Conservation (phyloP, 53 echinoderm and acorn worm species). For the Echinometra lucunter region DNA sequence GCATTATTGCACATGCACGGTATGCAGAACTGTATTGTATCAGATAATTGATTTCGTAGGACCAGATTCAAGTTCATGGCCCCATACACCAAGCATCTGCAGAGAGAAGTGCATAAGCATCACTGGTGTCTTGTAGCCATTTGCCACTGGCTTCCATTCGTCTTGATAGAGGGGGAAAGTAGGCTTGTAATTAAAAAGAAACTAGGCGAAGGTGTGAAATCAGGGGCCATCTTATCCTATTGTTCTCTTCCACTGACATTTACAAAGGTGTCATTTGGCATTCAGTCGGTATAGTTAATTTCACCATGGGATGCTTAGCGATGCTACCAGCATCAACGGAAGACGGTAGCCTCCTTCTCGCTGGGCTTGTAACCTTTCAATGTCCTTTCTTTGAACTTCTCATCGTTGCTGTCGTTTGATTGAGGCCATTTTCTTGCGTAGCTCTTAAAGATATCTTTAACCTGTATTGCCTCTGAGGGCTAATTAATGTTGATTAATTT, state of each 20-base stretch:
- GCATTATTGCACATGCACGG: neutral
- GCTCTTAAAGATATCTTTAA: conserved; percentile 9
- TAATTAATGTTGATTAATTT: neutral
- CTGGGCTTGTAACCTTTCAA: neutral
- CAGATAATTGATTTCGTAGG: neutral
- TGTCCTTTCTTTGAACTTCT: neutral
- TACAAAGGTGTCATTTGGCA: conserved; percentile 34
- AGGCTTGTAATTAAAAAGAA: conserved; percentile 13
- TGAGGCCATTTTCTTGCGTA: neutral
- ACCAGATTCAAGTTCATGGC: neutral
- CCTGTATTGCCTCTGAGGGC: neutral
- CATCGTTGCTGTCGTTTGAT: neutral
- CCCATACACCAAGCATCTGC: neutral
- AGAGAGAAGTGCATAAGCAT: neutral
- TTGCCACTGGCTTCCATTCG: neutral
- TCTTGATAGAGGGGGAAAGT: neutral
- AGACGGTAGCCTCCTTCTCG: neutral
- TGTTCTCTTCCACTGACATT: neutral
- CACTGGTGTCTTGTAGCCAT: neutral
- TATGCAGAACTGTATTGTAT: neutral
- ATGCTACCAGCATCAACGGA: neutral
- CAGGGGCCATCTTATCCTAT: neutral
- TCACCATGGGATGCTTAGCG: conserved; percentile 2
- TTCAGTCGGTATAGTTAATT: neutral
- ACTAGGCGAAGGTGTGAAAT: neutral